phyloP scores from a whole-genome alignment of 2,113 vertebrate species.

The Donacobius atricapilla region DNA sequence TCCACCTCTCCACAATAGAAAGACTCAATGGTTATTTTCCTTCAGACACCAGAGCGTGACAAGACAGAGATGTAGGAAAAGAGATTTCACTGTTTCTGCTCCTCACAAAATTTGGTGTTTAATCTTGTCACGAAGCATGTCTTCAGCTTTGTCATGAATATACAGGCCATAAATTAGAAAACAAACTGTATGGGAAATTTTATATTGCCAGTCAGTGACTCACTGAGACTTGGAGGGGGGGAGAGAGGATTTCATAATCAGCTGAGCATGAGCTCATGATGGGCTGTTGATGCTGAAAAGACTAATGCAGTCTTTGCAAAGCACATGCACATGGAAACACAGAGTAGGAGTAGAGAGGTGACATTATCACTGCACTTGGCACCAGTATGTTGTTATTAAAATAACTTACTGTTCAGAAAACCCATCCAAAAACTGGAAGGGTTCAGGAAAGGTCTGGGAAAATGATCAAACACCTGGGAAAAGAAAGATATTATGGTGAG shows the following conservation, averaged over 20 bases:
- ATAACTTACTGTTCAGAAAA: constrained; percentile 19
- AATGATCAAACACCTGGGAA: neutral
- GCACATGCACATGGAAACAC: constrained; percentile 21
- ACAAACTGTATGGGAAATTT: neutral
- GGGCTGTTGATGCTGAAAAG: constrained; percentile 42
- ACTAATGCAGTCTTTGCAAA: constrained; percentile 45
- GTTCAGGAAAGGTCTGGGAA: neutral
- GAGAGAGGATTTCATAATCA: constrained; percentile 54
- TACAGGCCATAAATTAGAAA: constrained; percentile 4
- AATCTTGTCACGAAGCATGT: neutral
- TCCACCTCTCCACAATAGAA: fast-evolving
- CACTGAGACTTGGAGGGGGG: constrained; percentile 11
- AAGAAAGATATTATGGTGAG: neutral
- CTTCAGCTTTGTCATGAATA: neutral
- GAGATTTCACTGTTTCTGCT: neutral
- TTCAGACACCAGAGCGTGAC: neutral
- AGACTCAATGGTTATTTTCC: neutral
- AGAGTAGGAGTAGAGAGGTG: constrained; percentile 43
- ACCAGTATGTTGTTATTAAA: neutral
- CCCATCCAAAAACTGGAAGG: neutral
- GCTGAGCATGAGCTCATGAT: constrained; percentile 57
- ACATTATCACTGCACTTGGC: constrained; percentile 33
- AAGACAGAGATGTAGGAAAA: neutral
- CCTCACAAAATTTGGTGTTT: neutral
- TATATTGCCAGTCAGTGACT: constrained; percentile 50